Evolutionary conservation across 2,888 invertebrate species (phyloP).

Genomic region (Acanthosepion lycidas): DNA sequence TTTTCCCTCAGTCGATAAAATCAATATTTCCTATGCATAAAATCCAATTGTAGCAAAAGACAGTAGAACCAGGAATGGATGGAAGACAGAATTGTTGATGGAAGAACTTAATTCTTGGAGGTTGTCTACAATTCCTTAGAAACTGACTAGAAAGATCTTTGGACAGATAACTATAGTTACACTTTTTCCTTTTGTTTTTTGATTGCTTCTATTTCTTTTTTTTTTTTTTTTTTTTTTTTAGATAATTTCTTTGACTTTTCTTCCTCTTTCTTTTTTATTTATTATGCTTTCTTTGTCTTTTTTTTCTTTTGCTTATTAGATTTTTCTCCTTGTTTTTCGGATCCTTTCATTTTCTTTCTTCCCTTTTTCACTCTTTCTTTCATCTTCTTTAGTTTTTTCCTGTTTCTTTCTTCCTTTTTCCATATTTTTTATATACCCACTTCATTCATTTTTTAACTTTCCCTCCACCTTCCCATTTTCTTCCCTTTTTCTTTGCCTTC

Average conservation of each 20-base stretch:
- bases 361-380: too few species aligned
- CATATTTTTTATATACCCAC: neutral
- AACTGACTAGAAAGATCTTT: conserved; percentile 22
- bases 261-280: too few species aligned
- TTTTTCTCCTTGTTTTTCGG: too few species aligned
- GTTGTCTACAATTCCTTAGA: conserved; percentile 6
- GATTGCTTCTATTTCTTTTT: neutral
- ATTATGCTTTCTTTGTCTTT: too few species aligned
- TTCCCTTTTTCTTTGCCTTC: neutral
- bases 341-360: too few species aligned
- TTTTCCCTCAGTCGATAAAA: neutral
- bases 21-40: neutral
- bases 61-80: neutral
- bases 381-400: neutral
- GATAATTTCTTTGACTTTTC: too few species aligned
- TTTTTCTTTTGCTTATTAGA: too few species aligned
- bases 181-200: neutral
- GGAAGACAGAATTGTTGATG: conserved; percentile 15
- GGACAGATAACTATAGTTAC: neutral
- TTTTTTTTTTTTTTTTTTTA: neutral
- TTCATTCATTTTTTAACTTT: neutral
- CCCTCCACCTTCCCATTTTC: too few species aligned
- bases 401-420: neutral
- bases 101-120: neutral
- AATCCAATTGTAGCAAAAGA: neutral